Percentiles rank a stretch among this genome's conserved stretches.
Conservation (phyloP, 2,888 invertebrate genomes). For the Cantharis flavilabris region DNA sequence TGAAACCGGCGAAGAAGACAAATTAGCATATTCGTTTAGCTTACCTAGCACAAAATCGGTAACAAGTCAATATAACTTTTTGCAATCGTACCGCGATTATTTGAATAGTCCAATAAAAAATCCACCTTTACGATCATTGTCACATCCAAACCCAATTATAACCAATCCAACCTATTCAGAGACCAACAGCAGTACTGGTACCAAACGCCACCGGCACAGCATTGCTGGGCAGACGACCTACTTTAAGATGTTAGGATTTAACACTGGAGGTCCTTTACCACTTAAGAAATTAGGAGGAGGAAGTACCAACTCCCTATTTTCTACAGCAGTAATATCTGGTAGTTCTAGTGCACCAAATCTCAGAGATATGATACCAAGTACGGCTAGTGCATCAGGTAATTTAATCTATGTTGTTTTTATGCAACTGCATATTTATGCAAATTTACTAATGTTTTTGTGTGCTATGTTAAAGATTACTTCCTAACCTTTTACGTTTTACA, state of each 20-base stretch:
- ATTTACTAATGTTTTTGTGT: neutral
- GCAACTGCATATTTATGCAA: too few species aligned
- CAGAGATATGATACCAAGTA: slow-evolving; percentile 81
- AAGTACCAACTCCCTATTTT: slow-evolving; percentile 85
- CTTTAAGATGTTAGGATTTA: slow-evolving; percentile 87
- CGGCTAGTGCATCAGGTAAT: slow-evolving; percentile 77
- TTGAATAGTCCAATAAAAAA: neutral
- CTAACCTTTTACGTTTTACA: neutral
- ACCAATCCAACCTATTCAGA: slow-evolving; percentile 52
- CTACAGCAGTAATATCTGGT: slow-evolving; percentile 95
- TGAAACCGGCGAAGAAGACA: neutral
- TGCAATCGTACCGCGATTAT: slow-evolving; percentile 7
- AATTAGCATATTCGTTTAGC: slow-evolving; percentile 3
- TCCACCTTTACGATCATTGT: slow-evolving; percentile 43
- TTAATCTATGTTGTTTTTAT: neutral
- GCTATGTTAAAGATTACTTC: neutral
- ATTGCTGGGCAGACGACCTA: slow-evolving; percentile 95
- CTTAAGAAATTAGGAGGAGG: slow-evolving; percentile 67
- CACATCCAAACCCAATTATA: slow-evolving; percentile 44
- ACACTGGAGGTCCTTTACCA: slow-evolving; percentile 61
- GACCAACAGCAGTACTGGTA: slow-evolving; percentile 40
- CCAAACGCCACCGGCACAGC: slow-evolving; percentile 92
- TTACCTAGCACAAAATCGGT: neutral
- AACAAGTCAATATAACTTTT: slow-evolving; percentile 2
- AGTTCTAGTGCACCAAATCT: slow-evolving; percentile 91